Base-by-base conservation (phyloP, 2,797 vertebrate genomes). In the Pteronotus mesoamericanus region DNA sequence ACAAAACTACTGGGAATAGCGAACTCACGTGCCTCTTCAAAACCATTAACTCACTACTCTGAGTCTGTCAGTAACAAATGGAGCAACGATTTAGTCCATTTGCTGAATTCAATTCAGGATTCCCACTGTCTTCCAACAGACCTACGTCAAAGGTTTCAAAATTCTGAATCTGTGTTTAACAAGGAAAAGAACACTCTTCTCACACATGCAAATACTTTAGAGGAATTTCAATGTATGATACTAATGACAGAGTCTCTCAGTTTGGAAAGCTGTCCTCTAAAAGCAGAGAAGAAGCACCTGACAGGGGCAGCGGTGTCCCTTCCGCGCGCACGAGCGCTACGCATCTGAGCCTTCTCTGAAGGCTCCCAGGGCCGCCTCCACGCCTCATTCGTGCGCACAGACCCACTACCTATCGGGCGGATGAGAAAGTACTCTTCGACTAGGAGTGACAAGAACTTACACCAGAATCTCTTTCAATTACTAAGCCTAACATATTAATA, bases 91-190 rank as follows among this genome's bases (percentile, higher is more conserved):
- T 85, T 72, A 86, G 83, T 61, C 37, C 59, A 53, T 80, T 69
- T 88, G 57, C 48, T 86, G 24, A 93, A 86, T 64, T 92, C 91
- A 94, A 92, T 51, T 91, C 68, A 26, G 18, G 16, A 89, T 82
- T 78, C 34, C 34, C 64, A 39, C 26, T 74, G 8, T 46, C 59
- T 80, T 82, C 57, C 32, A 46, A 80, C 5, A 87, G 37, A 80
- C 39, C 37, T 42, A 69, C n/a, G 88, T 6, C 42, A 75, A 74
- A 93, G 78, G 64, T 68, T 91, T 59, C 68, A 88, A 89, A 72
- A 80, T 72, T 51, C 11, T 89, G 15, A 72, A 84, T 53, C 19
- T 72, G 46, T 82, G 55, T 77, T 88, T 89, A 80, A 69, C 16
- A 71, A 71, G 59, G 32, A 18, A 26, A 86, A 94, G 39, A 78